Evolutionary conservation across 92 coral and sea anemone species (phyloP).

Genomic region (Galaxea fascicularis): DNA sequence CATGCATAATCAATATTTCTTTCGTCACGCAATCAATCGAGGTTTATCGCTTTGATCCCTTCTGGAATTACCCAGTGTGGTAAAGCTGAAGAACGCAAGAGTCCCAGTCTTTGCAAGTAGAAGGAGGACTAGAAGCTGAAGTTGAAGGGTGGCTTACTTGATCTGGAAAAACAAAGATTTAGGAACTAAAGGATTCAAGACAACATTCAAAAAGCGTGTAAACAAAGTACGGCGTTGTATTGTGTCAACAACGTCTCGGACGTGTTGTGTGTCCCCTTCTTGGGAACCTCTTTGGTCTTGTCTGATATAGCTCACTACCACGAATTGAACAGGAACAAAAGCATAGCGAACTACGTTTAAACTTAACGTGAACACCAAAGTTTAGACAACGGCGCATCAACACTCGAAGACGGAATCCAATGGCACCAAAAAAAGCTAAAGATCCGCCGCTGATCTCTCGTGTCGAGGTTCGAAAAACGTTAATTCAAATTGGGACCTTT

Average conservation of each 20-base stretch:
- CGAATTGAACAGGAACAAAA: not conserved
- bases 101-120: not conserved
- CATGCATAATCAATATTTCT: not conserved
- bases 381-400: not conserved
- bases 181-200: not conserved
- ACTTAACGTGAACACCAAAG: not conserved
- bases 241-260: not conserved
- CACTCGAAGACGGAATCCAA: not conserved
- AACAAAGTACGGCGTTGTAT: not conserved
- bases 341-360: not conserved
- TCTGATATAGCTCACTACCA: not conserved
- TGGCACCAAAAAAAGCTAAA: conserved; percentile 33
- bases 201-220: not conserved
- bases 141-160: not conserved
- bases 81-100: not conserved
- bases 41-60: not conserved
- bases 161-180: not conserved
- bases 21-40: conserved; percentile 29
- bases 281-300: not conserved
- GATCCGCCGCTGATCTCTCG: not conserved
- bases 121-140: not conserved
- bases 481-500: not conserved
- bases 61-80: not conserved
- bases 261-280: not conserved
- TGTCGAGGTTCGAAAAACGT: not conserved